phyloP scores from a whole-genome alignment of 2,113 vertebrate genomes.

The Triplophysa dalaica region DNA sequence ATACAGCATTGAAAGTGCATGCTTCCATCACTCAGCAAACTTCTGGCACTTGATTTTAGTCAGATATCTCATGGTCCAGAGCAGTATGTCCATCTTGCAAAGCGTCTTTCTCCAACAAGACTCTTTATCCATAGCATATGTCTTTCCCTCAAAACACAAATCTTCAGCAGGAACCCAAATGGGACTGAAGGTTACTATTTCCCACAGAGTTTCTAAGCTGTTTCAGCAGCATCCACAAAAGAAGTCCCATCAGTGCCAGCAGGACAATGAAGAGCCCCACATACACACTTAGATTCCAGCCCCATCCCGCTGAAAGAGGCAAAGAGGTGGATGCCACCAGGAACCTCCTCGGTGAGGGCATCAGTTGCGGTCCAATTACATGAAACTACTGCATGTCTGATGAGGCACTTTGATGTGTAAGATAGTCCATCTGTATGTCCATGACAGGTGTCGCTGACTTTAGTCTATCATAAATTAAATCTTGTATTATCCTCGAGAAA shows the following conservation, averaged over 20 bases:
- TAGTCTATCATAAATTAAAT: constrained; percentile 7
- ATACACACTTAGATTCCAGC: constrained; percentile 85
- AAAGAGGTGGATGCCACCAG: constrained; percentile 73
- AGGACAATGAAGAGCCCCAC: constrained; percentile 79
- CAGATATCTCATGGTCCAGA: neutral
- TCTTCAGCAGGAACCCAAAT: constrained; percentile 65
- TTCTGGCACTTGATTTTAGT: neutral
- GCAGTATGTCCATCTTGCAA: neutral
- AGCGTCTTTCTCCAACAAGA: neutral
- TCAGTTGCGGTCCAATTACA: constrained; percentile 47
- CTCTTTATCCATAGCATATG: neutral
- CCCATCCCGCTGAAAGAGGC: constrained; percentile 80
- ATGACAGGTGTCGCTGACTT: neutral
- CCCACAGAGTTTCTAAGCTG: constrained; percentile 85
- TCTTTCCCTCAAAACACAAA: constrained; percentile 64
- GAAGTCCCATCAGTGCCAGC: constrained; percentile 80
- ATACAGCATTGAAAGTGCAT: neutral
- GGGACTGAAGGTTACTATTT: constrained; percentile 66
- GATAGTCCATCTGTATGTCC: neutral
- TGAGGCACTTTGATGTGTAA: neutral
- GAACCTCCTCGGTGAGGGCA: constrained; percentile 75
- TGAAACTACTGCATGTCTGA: neutral
- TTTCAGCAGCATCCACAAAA: constrained; percentile 85
- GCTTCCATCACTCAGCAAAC: neutral
- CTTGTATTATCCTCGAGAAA: constrained; percentile 5